Evolutionary conservation across 1,140 invertebrate genomes (phyloP).

Genomic region (Eurytemora carolleeae): DNA sequence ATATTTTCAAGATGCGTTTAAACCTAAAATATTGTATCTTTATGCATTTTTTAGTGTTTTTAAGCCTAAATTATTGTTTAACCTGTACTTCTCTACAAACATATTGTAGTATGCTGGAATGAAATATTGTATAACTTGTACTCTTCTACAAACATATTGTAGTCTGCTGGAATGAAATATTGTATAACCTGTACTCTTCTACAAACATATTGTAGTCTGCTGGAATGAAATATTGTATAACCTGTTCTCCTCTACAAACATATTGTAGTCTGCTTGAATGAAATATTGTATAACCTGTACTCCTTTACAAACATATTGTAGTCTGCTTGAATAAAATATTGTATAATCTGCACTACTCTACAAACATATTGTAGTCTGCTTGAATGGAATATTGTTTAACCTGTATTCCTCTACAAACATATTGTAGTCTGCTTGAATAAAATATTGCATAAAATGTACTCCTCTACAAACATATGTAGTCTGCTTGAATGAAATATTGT

Average conservation of each 20-base stretch:
- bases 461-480: slow-evolving; percentile 88
- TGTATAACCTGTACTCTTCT: slow-evolving; percentile 50
- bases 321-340: too few species aligned
- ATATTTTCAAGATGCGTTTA: too few species aligned
- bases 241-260: slow-evolving; percentile 78
- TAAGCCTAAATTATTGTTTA: too few species aligned
- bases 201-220: slow-evolving; percentile 83
- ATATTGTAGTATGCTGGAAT: slow-evolving; percentile 56
- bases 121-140: slow-evolving; percentile 31
- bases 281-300: neutral
- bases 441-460: slow-evolving; percentile 38
- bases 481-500: slow-evolving; percentile 23
- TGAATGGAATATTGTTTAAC: slow-evolving; percentile 1
- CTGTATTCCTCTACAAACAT: slow-evolving; percentile 82
- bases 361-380: slow-evolving; percentile 77
- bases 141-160: slow-evolving; percentile 88
- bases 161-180: slow-evolving; percentile 34
- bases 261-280: slow-evolving; percentile 50
- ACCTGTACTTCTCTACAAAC: slow-evolving; percentile 92
- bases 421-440: slow-evolving; percentile 47
- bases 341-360: slow-evolving; percentile 92
- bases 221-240: slow-evolving; percentile 9
- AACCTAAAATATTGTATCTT: too few species aligned
- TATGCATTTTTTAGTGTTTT: too few species aligned
- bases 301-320: too few species aligned